Evolutionary conservation across 2,797 vertebrate species (phyloP).

Genomic region (Cossypha polioptera): DNA sequence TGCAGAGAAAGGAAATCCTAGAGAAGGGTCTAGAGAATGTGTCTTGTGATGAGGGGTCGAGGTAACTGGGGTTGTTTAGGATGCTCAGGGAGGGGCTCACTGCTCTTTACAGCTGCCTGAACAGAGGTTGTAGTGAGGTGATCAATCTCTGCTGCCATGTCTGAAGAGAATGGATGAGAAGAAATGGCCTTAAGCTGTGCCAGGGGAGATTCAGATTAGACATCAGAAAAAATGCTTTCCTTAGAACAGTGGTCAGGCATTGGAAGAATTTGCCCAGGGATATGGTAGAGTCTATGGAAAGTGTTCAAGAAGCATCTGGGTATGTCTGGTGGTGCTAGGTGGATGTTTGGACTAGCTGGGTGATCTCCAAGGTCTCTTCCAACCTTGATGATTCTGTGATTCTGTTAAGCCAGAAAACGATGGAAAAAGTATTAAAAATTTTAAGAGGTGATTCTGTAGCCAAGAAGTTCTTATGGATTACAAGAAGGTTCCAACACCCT

Average conservation of each 20-base stretch:
- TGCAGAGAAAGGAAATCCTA: background rate
- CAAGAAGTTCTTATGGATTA: background rate
- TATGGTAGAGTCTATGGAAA: background rate
- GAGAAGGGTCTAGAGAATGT: background rate
- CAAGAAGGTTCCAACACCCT: background rate
- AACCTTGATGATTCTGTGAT: background rate
- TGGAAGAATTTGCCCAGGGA: background rate
- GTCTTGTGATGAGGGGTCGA: fast-evolving
- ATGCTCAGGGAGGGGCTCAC: background rate
- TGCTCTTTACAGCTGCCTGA: background rate
- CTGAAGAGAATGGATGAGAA: background rate
- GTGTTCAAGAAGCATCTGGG: fast-evolving
- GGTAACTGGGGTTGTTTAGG: background rate
- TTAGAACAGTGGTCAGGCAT: background rate
- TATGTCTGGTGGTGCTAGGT: background rate
- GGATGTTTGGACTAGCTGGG: background rate
- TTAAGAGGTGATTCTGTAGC: background rate
- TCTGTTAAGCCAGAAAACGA: background rate
- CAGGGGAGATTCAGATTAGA: background rate
- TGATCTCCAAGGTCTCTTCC: background rate
- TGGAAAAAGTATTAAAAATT: background rate
- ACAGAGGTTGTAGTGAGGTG: background rate
- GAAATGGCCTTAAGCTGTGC: no score
- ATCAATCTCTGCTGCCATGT: background rate
- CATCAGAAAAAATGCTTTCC: background rate